phyloP scores from a whole-genome alignment of 1,140 invertebrate genomes.

The Augochlora pura region DNA sequence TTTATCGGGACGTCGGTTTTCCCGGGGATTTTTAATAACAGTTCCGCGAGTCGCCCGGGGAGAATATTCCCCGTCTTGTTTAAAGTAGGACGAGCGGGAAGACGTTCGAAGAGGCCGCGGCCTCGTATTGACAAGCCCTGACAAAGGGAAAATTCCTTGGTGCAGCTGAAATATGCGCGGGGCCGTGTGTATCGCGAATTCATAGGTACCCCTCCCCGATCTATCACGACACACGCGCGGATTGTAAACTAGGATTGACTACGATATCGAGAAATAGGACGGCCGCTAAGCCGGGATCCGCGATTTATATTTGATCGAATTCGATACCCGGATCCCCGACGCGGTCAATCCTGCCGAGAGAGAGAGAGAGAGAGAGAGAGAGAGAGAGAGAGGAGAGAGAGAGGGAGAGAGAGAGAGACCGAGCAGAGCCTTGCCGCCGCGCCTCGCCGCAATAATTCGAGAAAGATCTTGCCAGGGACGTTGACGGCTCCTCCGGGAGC shows the following conservation, averaged over 20 bases:
- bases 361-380: neutral
- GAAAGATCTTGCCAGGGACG: conserved; percentile 59
- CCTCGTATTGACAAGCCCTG: neutral
- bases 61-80: neutral
- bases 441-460: conserved; percentile 55
- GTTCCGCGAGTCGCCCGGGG: too few relatives aligned
- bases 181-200: conserved; percentile 17
- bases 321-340: conserved; percentile 40
- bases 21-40: too few relatives aligned
- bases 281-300: conserved; percentile 56
- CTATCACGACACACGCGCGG: conserved; percentile 52
- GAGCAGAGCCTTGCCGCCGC: neutral
- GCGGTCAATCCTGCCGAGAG: conserved; percentile 58
- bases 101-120: neutral
- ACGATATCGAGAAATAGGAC: conserved; percentile 60
- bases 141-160: neutral
- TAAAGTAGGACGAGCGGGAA: neutral
- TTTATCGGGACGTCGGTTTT: too few relatives aligned
- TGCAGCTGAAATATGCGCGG: neutral
- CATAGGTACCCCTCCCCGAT: conserved; percentile 33
- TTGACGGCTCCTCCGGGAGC: conserved; percentile 61
- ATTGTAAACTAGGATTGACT: conserved; percentile 65
- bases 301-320: conserved; percentile 67
- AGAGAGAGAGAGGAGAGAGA: too few relatives aligned
- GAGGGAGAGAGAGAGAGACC: too few relatives aligned